Percentiles rank a stretch among this genome's conserved stretches.
Conservation (phyloP, 23 tunicate genomes). For the Oikopleura dioica region DNA sequence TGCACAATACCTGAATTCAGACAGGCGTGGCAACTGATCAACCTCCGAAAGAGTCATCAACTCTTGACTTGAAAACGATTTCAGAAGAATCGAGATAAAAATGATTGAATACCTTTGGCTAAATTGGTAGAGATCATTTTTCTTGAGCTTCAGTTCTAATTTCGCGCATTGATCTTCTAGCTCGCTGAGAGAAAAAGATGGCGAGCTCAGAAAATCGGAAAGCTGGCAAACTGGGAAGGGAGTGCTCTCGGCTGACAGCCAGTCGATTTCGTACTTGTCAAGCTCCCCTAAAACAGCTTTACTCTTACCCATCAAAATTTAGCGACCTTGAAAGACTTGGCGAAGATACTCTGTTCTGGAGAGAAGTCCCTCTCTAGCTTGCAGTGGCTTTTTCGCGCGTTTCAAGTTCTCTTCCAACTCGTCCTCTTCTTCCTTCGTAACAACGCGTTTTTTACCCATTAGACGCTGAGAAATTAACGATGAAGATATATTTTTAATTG, state of each 20-base stretch:
- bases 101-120: neutral
- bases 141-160: neutral
- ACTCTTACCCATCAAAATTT: no score
- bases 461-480: neutral
- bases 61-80: no score
- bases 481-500: no score
- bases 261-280: neutral
- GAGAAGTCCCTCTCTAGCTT: neutral
- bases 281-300: neutral
- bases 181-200: neutral
- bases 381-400: neutral
- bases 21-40: no score
- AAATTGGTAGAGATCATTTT: neutral
- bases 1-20: no score
- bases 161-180: slow-evolving; percentile 1
- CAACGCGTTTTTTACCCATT: neutral
- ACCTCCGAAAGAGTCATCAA: no score
- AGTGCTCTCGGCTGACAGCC: neutral
- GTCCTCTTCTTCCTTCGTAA: neutral
- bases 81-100: neutral
- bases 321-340: neutral
- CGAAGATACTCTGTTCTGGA: neutral
- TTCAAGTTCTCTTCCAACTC: neutral
- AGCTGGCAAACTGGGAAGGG: neutral
- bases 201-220: neutral